Percentiles rank a stretch among this genome's conserved stretches.
These are phyloP conservation scores for Oopsacas minuta DNA, from an alignment of 37 sponge, comb jelly and placozoan species.

Conservation along the genomic window DNA sequence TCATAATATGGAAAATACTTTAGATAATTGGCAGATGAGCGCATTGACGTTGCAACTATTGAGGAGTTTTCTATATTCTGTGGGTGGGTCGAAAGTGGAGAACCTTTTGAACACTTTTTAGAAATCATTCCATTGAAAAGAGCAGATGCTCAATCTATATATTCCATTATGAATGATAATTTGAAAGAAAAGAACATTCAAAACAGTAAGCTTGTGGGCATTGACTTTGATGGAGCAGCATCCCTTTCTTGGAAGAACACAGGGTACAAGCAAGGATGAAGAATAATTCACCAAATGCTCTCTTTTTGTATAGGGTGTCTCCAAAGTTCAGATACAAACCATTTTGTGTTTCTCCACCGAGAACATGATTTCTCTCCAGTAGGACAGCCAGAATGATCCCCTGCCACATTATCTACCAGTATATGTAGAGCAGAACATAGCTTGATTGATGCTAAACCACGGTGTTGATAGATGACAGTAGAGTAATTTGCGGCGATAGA, in stretches of 20 bases:
- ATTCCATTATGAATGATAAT: conserved; percentile 3
- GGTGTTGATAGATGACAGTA: too few relatives aligned
- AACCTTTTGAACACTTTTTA: conserved; percentile 51
- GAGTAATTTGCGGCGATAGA: too few relatives aligned
- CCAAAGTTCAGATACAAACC: too few relatives aligned
- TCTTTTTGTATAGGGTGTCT: too few relatives aligned
- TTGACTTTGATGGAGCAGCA: conserved; percentile 45
- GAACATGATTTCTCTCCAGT: too few relatives aligned
- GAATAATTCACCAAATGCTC: conserved; percentile 36
- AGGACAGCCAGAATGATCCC: too few relatives aligned
- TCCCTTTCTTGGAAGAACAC: conserved; percentile 37
- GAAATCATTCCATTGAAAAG: conserved; percentile 42
- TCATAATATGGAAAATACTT: conserved; percentile 30
- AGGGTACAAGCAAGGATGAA: conserved; percentile 40
- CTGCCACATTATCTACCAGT: too few relatives aligned
- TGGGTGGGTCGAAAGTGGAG: conserved; percentile 55
- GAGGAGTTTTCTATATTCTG: conserved; percentile 56
- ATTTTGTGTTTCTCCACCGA: too few relatives aligned
- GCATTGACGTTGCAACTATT: conserved; percentile 49
- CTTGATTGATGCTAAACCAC: too few relatives aligned
- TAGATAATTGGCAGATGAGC: conserved; percentile 54
- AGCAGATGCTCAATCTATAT: conserved; percentile 20
- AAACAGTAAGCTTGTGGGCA: conserved; percentile 22
- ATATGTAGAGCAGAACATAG: too few relatives aligned
- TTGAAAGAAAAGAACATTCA: conserved; percentile 14